A percentile compares a stretch with the other conserved stretches of the same genome.
phyloP scores from a whole-genome alignment of 2,113 vertebrate genomes.

The Lagopus leucura region DNA sequence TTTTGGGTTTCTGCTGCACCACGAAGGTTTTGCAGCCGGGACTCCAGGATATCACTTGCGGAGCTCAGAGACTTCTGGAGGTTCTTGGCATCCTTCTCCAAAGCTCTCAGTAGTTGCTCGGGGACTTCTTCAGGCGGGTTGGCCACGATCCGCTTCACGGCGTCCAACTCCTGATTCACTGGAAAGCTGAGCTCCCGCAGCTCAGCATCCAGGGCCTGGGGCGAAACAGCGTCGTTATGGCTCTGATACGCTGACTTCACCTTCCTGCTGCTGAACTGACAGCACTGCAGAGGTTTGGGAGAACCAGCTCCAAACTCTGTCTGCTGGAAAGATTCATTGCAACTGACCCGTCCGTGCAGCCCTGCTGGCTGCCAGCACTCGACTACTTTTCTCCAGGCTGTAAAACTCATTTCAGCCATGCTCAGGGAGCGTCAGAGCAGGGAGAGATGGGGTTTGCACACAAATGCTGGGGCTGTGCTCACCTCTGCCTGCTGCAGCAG shows the following conservation, averaged over 20 bases:
- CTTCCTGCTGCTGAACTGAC: not conserved
- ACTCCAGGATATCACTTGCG: constrained; percentile 76
- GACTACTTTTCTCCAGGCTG: not conserved
- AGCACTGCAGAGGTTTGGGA: not conserved
- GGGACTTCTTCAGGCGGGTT: constrained; percentile 85
- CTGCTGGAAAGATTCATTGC: not conserved
- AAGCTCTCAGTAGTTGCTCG: constrained; percentile 86
- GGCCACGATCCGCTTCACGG: constrained; percentile 78
- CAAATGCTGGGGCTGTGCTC: not conserved
- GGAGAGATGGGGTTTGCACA: not conserved
- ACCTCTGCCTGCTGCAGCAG: constrained; percentile 89
- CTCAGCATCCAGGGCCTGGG: constrained; percentile 87
- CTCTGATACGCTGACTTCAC: not conserved
- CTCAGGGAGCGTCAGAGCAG: not conserved
- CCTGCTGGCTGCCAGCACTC: not conserved
- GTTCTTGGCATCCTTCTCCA: constrained; percentile 92
- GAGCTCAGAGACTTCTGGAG: constrained; percentile 87
- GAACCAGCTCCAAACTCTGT: not conserved
- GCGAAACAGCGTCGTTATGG: not conserved
- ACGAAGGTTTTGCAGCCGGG: constrained; percentile 79
- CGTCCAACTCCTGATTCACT: constrained; percentile 83
- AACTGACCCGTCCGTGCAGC: not conserved
- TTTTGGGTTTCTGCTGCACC: constrained; percentile 78
- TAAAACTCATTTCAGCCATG: not conserved
- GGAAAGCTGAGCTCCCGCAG: constrained; percentile 84